These are phyloP conservation scores for Rhodophaea formosa DNA, from an alignment of 2,888 invertebrate species.

Conservation along the genomic window DNA sequence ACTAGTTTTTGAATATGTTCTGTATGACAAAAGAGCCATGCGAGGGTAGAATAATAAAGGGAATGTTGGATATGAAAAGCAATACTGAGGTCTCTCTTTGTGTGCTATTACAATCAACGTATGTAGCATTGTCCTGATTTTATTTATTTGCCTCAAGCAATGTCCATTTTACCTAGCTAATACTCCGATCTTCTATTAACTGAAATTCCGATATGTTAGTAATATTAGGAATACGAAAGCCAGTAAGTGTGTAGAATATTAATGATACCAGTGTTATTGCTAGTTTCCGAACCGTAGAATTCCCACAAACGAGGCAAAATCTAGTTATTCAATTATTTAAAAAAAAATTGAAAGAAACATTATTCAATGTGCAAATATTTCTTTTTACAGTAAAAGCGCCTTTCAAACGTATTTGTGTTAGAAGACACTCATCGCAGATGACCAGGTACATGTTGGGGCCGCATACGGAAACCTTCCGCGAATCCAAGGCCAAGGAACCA, in stretches of 20 bases:
- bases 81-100: slow-evolving; percentile 33
- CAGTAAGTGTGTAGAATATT: no score
- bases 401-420: slow-evolving; percentile 14
- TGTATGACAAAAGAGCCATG: slow-evolving; percentile 34
- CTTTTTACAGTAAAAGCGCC: slow-evolving; percentile 10
- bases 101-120: slow-evolving; percentile 28
- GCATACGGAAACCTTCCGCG: slow-evolving; percentile 64
- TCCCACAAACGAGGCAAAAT: no score
- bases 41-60: slow-evolving; percentile 42
- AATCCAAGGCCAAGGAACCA: slow-evolving; percentile 66
- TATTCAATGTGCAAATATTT: background rate
- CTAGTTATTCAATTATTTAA: no score
- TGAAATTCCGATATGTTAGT: no score
- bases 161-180: no score
- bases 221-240: no score
- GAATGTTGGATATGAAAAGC: slow-evolving; percentile 34
- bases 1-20: slow-evolving; percentile 30
- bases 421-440: slow-evolving; percentile 29
- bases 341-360: background rate
- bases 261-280: no score
- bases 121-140: slow-evolving; percentile 26
- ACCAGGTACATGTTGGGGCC: slow-evolving; percentile 49
- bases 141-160: background rate
- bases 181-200: no score
- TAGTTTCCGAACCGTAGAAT: no score